A percentile compares a stretch with the other conserved stretches of the same genome.
These are phyloP conservation scores for Phyllotis vaccarum DNA, from an alignment of 2,797 vertebrate genomes.

Conservation along the genomic window DNA sequence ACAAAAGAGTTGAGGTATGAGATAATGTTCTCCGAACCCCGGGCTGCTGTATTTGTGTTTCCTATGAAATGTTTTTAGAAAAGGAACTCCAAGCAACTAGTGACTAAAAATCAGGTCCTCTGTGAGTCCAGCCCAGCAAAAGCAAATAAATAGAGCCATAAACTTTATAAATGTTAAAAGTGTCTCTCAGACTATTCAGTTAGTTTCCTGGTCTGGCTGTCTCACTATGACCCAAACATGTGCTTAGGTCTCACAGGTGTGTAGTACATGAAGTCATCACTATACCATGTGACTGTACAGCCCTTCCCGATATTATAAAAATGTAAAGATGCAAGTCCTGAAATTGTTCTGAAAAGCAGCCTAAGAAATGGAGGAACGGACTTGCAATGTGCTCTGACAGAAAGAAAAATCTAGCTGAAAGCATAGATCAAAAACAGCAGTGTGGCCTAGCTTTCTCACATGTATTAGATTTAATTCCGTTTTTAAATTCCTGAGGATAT, in stretches of 20 bases:
- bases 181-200: background rate
- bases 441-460: conserved; percentile 40
- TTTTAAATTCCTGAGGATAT: conserved; percentile 38
- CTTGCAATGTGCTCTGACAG: background rate
- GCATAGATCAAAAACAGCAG: background rate
- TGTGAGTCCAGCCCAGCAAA: background rate
- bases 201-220: background rate
- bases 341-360: conserved; percentile 43
- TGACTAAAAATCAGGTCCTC: conserved; percentile 24
- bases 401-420: background rate
- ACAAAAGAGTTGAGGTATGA: conserved; percentile 5
- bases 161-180: background rate
- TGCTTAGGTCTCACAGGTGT: conserved; percentile 23
- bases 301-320: conserved; percentile 8
- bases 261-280: background rate
- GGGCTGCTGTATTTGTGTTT: conserved; percentile 19
- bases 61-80: background rate
- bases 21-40: conserved; percentile 21
- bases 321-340: background rate
- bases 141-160: conserved; percentile 10
- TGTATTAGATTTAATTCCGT: conserved; percentile 34
- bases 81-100: background rate
- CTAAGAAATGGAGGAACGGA: conserved; percentile 26
- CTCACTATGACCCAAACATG: conserved; percentile 18
- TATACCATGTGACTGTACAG: background rate